phyloP scores from a whole-genome alignment of 2,797 vertebrate genomes.

The Aselliscus stoliczkanus region DNA sequence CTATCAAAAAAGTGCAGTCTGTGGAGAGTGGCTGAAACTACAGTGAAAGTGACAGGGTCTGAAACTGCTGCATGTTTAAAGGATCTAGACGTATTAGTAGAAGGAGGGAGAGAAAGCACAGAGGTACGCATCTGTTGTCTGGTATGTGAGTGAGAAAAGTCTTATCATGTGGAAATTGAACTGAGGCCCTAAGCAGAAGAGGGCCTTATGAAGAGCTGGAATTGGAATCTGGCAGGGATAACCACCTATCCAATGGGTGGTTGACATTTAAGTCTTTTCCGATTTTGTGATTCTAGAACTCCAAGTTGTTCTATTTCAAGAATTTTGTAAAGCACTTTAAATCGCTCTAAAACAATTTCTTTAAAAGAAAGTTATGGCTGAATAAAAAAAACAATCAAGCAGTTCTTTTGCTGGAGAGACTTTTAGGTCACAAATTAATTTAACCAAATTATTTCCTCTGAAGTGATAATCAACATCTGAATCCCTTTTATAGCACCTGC shows the following conservation, averaged over 20 bases:
- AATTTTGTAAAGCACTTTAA: background rate
- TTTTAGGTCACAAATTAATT: background rate
- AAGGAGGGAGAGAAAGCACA: background rate
- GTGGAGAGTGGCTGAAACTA: background rate
- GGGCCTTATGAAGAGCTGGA: background rate
- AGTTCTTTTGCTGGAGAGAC: background rate
- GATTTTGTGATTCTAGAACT: background rate
- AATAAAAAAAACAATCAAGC: background rate
- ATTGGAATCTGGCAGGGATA: background rate
- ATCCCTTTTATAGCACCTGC: background rate
- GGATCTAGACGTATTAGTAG: background rate
- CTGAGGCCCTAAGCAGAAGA: background rate
- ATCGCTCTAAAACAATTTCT: background rate
- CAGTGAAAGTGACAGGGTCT: background rate
- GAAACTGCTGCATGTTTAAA: background rate
- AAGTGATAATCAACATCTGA: background rate
- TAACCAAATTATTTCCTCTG: background rate
- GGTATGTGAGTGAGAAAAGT: background rate
- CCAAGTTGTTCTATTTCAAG: background rate
- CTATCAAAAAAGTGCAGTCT: background rate
- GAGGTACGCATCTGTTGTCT: background rate
- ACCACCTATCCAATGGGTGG: background rate
- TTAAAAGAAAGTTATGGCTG: background rate
- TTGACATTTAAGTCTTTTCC: background rate
- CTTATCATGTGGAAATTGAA: background rate